phyloP scores from a whole-genome alignment of 2,797 vertebrate species.

The Neopelma chrysocephalum region DNA sequence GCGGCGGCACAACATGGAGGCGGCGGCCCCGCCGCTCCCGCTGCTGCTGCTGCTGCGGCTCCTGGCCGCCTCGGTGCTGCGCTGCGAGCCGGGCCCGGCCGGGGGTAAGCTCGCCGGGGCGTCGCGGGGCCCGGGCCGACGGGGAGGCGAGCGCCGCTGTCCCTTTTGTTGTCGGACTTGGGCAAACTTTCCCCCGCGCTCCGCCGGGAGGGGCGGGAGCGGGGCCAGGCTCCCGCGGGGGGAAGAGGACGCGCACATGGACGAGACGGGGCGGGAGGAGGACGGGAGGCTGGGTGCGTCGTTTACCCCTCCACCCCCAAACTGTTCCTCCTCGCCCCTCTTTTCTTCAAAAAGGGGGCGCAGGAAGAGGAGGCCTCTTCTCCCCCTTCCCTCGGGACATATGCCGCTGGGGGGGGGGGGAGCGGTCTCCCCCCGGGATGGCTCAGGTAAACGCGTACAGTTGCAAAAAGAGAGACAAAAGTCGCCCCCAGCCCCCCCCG shows the following conservation, averaged over 20 bases:
- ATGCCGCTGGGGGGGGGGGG: background rate
- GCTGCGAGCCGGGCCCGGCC: slow-evolving; percentile 22
- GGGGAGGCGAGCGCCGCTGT: background rate
- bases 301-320: too few relatives aligned
- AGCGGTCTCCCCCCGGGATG: background rate
- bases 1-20: slow-evolving; percentile 70
- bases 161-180: slow-evolving; percentile 60
- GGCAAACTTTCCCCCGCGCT: slow-evolving; percentile 33
- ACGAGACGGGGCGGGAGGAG: background rate
- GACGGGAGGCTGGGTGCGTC: background rate
- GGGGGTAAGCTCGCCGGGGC: slow-evolving; percentile 23
- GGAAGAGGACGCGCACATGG: background rate
- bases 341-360: background rate
- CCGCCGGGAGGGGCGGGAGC: background rate
- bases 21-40: slow-evolving; percentile 34
- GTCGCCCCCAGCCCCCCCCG: background rate
- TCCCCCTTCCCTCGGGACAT: background rate
- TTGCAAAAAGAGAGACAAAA: slow-evolving; percentile 22
- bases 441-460: background rate
- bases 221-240: background rate
- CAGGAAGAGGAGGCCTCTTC: background rate
- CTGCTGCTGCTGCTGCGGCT: slow-evolving; percentile 46
- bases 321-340: background rate
- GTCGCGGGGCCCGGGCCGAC: background rate
- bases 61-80: slow-evolving; percentile 41